These are phyloP conservation scores for Piscicola geometra DNA, from an alignment of 2,888 invertebrate species.

Conservation along the genomic window DNA sequence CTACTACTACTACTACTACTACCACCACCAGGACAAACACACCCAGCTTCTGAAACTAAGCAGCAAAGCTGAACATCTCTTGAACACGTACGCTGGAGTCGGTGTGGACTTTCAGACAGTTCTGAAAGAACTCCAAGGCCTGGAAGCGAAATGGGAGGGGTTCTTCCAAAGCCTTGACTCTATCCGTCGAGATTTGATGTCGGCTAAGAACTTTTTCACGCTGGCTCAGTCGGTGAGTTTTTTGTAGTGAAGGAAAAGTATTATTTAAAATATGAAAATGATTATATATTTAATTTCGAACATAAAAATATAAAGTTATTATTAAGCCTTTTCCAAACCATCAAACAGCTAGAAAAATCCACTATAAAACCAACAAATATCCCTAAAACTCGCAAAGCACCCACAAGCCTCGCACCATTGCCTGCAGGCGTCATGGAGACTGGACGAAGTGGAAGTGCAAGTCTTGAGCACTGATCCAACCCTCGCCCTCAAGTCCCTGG, in stretches of 20 bases:
- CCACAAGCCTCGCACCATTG: not conserved
- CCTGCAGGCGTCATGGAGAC: conserved; percentile 65
- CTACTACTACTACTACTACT: not conserved
- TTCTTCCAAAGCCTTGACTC: conserved; percentile 69
- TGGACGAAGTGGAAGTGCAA: conserved; percentile 72
- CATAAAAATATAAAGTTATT: not conserved
- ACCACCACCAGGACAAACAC: conserved; percentile 62
- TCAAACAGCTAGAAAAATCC: not conserved
- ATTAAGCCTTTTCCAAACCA: not conserved
- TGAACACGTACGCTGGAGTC: conserved; percentile 65
- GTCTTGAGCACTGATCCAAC: conserved; percentile 65
- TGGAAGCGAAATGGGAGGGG: conserved; percentile 58
- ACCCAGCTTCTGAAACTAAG: conserved; percentile 72
- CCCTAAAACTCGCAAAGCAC: not conserved
- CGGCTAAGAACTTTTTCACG: conserved; percentile 69
- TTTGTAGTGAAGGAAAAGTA: no score
- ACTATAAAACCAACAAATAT: not conserved
- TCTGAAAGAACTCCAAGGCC: conserved; percentile 50
- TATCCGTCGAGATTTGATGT: conserved; percentile 65
- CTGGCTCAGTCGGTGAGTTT: conserved; percentile 65
- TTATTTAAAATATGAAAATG: no score
- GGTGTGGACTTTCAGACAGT: conserved; percentile 54
- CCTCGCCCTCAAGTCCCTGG: conserved; percentile 65
- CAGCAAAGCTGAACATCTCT: conserved; percentile 71
- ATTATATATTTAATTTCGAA: no score